These are phyloP conservation scores for Elanoides forficatus DNA, from an alignment of 2,113 vertebrate genomes.

Conservation along the genomic window DNA sequence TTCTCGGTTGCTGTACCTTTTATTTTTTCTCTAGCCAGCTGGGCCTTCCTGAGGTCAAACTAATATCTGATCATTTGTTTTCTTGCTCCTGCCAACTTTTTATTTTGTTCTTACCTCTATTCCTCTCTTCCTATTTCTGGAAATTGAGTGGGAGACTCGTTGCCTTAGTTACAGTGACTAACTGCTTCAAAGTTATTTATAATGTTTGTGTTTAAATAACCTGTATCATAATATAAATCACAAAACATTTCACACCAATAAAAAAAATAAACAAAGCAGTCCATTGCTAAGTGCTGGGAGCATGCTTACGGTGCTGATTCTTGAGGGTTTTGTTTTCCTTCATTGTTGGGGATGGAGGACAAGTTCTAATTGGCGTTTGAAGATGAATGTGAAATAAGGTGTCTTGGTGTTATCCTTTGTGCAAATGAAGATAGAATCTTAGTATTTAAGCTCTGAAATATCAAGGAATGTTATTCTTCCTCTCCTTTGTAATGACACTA, in stretches of 20 bases:
- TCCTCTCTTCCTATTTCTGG: conserved; percentile 55
- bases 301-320: neutral
- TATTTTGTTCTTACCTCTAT: conserved; percentile 39
- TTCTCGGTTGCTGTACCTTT: neutral
- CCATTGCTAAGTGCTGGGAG: neutral
- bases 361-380: neutral
- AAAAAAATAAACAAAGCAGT: neutral
- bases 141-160: conserved; percentile 55
- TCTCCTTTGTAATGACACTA: neutral
- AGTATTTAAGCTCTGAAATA: neutral
- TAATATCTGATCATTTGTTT: conserved; percentile 12
- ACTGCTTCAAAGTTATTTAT: conserved; percentile 53
- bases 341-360: neutral
- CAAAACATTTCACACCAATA: neutral
- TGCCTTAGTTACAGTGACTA: conserved; percentile 62
- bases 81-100: conserved; percentile 10
- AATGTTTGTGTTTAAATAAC: conserved; percentile 47
- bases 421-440: neutral
- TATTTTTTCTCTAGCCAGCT: neutral
- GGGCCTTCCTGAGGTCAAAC: neutral
- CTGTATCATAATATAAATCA: neutral
- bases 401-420: neutral
- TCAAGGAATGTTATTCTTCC: neutral
- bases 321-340: neutral
- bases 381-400: neutral